A percentile compares a stretch with the other conserved stretches of the same genome.
Conservation (phyloP, 2,888 invertebrate species). For the Carcina quercana region DNA sequence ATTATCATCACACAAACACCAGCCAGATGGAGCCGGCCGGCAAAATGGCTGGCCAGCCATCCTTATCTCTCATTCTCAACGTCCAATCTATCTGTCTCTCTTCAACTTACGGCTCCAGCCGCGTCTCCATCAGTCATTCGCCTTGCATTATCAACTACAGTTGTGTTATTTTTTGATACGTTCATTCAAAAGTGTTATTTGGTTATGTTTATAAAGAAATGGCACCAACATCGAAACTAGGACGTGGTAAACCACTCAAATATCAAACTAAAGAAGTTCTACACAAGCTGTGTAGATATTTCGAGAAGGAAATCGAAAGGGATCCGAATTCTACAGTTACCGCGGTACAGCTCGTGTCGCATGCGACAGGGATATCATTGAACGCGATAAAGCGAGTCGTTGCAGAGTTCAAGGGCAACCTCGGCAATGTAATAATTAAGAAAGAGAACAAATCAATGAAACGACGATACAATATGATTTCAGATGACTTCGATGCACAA, state of each 20-base stretch:
- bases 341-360: conserved; percentile 27
- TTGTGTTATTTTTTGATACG: conserved; percentile 22
- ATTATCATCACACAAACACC: neutral
- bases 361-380: conserved; percentile 29
- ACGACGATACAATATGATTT: conserved; percentile 22
- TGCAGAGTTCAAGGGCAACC: conserved; percentile 20
- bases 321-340: conserved; percentile 29
- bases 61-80: conserved; percentile 14
- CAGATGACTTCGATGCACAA: conserved; percentile 25
- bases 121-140: conserved; percentile 27
- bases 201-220: conserved; percentile 21
- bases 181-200: conserved; percentile 5
- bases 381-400: conserved; percentile 25
- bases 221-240: conserved; percentile 26
- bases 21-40: conserved; percentile 4
- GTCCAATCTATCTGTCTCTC: conserved; percentile 15
- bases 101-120: conserved; percentile 2
- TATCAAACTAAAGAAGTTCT: conserved; percentile 29
- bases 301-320: conserved; percentile 26
- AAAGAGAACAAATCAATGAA: conserved; percentile 18
- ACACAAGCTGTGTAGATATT: conserved; percentile 27
- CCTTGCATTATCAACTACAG: conserved; percentile 28
- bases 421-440: conserved; percentile 15
- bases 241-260: conserved; percentile 28
- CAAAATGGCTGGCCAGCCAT: conserved; percentile 3